Evolutionary conservation across 2,113 vertebrate genomes (phyloP).

Genomic region (Puffinus mauretanicus): DNA sequence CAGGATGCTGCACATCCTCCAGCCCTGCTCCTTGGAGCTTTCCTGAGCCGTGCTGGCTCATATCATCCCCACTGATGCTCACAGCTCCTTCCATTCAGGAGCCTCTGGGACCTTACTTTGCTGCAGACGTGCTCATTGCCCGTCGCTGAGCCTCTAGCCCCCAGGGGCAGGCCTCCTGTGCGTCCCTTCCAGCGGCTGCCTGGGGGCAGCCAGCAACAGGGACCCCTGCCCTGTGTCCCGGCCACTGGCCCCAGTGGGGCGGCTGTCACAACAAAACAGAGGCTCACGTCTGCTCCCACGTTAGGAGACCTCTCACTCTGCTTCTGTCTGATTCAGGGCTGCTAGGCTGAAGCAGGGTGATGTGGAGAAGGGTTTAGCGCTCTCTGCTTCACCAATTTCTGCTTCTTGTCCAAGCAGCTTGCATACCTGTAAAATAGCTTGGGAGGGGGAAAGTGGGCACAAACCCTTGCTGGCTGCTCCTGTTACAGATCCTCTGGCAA

Average conservation of each 20-base stretch:
- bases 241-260: too few relatives aligned
- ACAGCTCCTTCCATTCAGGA: neutral
- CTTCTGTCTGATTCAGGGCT: neutral
- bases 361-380: neutral
- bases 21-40: neutral
- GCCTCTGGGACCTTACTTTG: neutral
- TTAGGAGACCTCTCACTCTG: neutral
- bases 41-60: neutral
- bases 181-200: neutral
- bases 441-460: neutral
- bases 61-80: neutral
- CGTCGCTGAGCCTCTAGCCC: neutral
- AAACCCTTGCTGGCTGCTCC: neutral
- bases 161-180: neutral
- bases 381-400: neutral
- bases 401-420: neutral
- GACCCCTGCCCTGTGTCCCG: neutral
- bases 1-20: neutral
- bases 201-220: neutral
- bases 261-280: neutral
- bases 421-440: neutral
- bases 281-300: rapidly evolving
- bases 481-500: neutral
- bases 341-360: neutral
- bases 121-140: rapidly evolving